A percentile compares a stretch with the other conserved stretches of the same genome.
Conservation (phyloP, 2,113 vertebrate species). For the Atlantisia rogersi region DNA sequence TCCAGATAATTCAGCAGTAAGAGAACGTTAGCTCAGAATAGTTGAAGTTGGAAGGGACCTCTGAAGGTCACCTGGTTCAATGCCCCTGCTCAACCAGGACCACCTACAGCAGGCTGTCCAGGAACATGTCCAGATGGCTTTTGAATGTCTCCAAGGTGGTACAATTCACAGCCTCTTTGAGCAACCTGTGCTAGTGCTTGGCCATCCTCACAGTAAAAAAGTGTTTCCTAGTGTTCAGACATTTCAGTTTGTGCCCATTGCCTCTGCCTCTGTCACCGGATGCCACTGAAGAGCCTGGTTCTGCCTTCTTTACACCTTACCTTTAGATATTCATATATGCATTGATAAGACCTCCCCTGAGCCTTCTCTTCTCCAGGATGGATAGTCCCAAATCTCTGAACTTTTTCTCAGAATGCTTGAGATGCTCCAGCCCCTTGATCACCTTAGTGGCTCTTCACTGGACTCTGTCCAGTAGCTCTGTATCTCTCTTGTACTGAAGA, state of each 20-base stretch:
- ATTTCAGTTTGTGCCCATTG: not conserved
- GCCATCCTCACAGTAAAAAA: not conserved
- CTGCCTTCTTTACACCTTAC: accelerated
- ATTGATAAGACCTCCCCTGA: not conserved
- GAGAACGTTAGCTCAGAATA: not conserved
- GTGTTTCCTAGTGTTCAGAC: not conserved
- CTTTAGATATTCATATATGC: not conserved
- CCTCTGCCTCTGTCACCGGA: not conserved
- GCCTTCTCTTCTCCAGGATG: not conserved
- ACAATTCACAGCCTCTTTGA: not conserved
- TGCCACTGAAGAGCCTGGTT: not conserved
- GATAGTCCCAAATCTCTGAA: not conserved
- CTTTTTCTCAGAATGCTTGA: not conserved
- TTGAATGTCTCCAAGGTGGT: not conserved
- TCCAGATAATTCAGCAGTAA: conserved; percentile 8
- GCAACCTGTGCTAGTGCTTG: not conserved
- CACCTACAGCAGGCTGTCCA: not conserved
- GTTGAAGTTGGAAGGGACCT: not conserved
- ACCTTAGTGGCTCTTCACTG: not conserved
- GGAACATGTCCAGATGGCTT: not conserved
- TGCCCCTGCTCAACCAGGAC: not conserved
- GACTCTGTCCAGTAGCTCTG: not conserved
- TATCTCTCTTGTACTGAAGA: not conserved
- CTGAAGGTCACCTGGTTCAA: not conserved
- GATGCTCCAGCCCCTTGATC: not conserved